Percentiles rank a stretch among this genome's conserved stretches.
Evolutionary conservation across 1,140 invertebrate species (phyloP).

Genomic region (Habropoda laboriosa): DNA sequence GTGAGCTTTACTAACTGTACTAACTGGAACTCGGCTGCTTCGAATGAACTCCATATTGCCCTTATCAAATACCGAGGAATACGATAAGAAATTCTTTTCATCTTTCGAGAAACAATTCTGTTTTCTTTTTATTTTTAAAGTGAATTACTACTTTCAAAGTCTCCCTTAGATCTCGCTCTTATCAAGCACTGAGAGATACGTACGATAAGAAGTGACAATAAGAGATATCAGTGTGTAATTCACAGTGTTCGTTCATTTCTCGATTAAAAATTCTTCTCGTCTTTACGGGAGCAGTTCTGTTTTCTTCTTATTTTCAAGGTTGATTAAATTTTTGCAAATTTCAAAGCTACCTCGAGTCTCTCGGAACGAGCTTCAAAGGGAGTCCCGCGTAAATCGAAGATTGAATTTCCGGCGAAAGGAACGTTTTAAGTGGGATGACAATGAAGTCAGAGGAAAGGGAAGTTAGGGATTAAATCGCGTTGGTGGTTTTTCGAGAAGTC

Average conservation of each 20-base stretch:
- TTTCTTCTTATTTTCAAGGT: neutral
- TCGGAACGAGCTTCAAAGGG: neutral
- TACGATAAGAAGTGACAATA: no score
- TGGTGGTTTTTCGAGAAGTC: neutral
- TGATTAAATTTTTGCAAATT: neutral
- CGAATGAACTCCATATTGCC: neutral
- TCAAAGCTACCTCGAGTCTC: neutral
- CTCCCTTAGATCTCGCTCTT: no score
- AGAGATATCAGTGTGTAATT: no score
- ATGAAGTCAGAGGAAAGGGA: neutral
- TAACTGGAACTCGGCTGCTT: neutral
- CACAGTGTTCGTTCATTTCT: no score
- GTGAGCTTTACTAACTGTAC: neutral
- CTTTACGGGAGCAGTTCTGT: no score
- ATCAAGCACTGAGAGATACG: no score
- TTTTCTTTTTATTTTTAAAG: neutral
- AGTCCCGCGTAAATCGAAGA: neutral
- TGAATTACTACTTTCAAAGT: no score
- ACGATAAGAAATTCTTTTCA: neutral
- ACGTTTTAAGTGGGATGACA: neutral
- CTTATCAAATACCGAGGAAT: neutral
- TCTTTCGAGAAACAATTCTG: fast-evolving
- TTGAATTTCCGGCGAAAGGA: neutral
- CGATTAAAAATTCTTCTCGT: neutral
- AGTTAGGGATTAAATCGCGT: slow-evolving; percentile 14